Conservation (phyloP, 2,888 invertebrate genomes). For the Drosophila monieri region DNA sequence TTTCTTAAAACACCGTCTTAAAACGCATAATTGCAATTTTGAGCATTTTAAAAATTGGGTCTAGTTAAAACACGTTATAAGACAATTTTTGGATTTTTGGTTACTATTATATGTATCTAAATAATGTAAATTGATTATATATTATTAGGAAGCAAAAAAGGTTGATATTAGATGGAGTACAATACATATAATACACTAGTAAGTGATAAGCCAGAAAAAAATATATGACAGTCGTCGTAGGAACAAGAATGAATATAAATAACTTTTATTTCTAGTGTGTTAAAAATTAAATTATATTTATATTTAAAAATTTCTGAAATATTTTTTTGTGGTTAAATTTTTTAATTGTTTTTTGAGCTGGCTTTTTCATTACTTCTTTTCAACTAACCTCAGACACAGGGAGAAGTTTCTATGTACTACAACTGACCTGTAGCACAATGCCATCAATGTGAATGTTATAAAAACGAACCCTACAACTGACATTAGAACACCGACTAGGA, state of each 20-base stretch:
- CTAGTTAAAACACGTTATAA: too few species aligned
- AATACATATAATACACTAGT: too few species aligned
- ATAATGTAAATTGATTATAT: too few species aligned
- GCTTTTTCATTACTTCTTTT: slow-evolving; percentile 89
- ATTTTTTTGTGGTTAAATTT: slow-evolving; percentile 52
- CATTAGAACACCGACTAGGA: slow-evolving; percentile 98
- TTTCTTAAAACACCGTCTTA: too few species aligned
- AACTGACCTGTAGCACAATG: slow-evolving; percentile 99
- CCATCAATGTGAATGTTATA: slow-evolving; percentile 99
- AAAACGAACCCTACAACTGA: slow-evolving; percentile 99
- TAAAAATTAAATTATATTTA: slow-evolving; percentile 40
- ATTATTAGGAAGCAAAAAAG: too few species aligned
- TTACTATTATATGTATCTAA: too few species aligned
- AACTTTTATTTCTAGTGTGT: slow-evolving; percentile 32
- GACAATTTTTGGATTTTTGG: too few species aligned
- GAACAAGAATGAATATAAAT: slow-evolving; percentile 25
- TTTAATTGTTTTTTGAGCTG: slow-evolving; percentile 77
- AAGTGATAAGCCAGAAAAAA: too few species aligned
- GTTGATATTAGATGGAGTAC: too few species aligned
- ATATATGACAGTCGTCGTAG: too few species aligned
- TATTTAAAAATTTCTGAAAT: slow-evolving; percentile 26
- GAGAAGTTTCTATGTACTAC: slow-evolving; percentile 99
- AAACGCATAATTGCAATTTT: too few species aligned
- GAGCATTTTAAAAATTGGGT: too few species aligned
- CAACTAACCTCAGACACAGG: slow-evolving; percentile 99